A percentile compares a stretch with the other conserved stretches of the same genome.
Evolutionary conservation across 2,888 invertebrate species (phyloP).

Genomic region (Luperina testacea): DNA sequence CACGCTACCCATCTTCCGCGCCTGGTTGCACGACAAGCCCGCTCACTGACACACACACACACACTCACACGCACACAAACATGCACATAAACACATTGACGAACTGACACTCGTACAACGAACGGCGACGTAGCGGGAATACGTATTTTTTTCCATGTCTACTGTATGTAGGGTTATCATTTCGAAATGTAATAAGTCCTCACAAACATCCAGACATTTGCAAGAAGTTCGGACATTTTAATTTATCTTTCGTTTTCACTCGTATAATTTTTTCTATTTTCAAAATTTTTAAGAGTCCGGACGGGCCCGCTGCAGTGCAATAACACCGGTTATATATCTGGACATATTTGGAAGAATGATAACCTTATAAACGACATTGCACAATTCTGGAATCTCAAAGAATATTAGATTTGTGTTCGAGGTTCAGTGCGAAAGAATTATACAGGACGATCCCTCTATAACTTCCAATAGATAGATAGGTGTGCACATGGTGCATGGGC

Average conservation of each 20-base stretch:
- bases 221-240: background rate
- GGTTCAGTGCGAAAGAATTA: background rate
- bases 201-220: background rate
- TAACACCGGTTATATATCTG: background rate
- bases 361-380: background rate
- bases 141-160: background rate
- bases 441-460: background rate
- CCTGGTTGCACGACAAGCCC: slow-evolving; percentile 94
- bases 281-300: background rate
- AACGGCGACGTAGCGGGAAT: background rate
- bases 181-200: background rate
- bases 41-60: slow-evolving; percentile 71
- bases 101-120: slow-evolving; percentile 5
- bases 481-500: background rate
- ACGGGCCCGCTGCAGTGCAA: background rate
- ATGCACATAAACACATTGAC: slow-evolving; percentile 1
- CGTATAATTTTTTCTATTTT: background rate
- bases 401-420: background rate
- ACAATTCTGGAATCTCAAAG: background rate
- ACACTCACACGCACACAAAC: too few species aligned
- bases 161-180: background rate
- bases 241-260: background rate
- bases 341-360: background rate
- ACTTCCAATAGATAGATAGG: background rate
- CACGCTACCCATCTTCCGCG: slow-evolving; percentile 96